phyloP scores from a whole-genome alignment of 2,113 vertebrate genomes.

The Elephantulus edwardii region DNA sequence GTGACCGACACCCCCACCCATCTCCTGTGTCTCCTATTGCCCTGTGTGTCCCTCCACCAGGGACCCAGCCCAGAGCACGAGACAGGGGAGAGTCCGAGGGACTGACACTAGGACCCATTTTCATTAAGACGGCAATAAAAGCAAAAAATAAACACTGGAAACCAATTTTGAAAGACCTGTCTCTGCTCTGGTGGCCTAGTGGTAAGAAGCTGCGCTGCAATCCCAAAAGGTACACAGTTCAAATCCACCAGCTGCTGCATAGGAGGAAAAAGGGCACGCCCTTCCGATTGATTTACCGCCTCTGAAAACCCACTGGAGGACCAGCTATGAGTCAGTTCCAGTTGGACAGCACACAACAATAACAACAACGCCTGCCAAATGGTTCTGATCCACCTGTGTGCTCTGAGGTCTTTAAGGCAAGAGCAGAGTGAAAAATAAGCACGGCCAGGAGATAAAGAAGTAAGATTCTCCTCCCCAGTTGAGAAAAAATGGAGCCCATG shows the following conservation, averaged over 20 bases:
- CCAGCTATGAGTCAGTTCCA: no score
- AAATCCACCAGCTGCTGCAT: no score
- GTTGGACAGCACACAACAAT: no score
- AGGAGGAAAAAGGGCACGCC: no score
- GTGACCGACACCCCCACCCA: neutral
- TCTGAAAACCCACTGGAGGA: no score
- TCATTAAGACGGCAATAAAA: neutral
- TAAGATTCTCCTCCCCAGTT: neutral
- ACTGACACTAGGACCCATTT: neutral
- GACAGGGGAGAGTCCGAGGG: neutral
- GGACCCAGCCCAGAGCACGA: neutral
- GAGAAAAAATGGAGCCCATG: neutral
- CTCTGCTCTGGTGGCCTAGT: no score
- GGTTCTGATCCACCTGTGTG: neutral
- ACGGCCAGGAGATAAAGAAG: neutral
- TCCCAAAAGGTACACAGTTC: no score
- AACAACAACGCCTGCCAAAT: constrained; percentile 17
- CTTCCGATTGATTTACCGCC: no score
- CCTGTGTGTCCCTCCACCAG: no score
- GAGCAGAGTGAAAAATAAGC: neutral
- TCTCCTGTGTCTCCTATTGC: neutral
- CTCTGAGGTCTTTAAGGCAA: neutral
- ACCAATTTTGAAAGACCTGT: neutral
- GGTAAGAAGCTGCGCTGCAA: no score
- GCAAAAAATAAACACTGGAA: neutral